Conservation (phyloP, 2,113 vertebrate genomes). For the Odocoileus hemionus region DNA sequence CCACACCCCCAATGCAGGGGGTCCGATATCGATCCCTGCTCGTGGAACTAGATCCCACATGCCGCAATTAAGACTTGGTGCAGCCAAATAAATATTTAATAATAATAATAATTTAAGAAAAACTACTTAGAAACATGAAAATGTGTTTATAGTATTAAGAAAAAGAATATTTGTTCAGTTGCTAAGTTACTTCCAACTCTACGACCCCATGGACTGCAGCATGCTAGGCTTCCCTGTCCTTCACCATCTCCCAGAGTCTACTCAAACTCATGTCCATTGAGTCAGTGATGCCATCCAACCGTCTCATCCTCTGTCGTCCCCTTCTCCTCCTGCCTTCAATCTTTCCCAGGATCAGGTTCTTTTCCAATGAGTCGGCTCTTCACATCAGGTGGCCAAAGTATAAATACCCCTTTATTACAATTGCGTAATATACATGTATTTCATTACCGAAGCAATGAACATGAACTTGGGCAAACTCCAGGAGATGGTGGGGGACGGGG, state of each 20-base stretch:
- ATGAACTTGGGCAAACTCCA: background rate
- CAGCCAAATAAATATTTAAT: background rate
- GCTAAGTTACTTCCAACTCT: background rate
- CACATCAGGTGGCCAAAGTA: background rate
- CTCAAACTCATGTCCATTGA: background rate
- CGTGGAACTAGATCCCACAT: background rate
- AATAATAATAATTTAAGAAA: background rate
- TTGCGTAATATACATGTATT: background rate
- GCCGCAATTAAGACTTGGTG: background rate
- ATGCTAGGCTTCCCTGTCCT: background rate
- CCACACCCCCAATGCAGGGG: background rate
- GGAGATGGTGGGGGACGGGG: background rate
- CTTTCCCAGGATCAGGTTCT: background rate
- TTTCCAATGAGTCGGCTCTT: background rate
- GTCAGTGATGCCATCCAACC: background rate
- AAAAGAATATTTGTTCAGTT: background rate
- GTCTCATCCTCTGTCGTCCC: background rate
- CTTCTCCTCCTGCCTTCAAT: background rate
- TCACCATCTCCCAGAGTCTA: background rate
- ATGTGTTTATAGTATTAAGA: background rate
- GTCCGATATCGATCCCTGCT: rapidly evolving
- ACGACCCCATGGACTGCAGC: background rate
- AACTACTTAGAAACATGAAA: background rate
- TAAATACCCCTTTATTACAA: background rate
- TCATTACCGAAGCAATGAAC: background rate